A percentile compares a stretch with the other conserved stretches of the same genome.
Conservation (phyloP, 2,888 invertebrate genomes). For the Idaea biselata region DNA sequence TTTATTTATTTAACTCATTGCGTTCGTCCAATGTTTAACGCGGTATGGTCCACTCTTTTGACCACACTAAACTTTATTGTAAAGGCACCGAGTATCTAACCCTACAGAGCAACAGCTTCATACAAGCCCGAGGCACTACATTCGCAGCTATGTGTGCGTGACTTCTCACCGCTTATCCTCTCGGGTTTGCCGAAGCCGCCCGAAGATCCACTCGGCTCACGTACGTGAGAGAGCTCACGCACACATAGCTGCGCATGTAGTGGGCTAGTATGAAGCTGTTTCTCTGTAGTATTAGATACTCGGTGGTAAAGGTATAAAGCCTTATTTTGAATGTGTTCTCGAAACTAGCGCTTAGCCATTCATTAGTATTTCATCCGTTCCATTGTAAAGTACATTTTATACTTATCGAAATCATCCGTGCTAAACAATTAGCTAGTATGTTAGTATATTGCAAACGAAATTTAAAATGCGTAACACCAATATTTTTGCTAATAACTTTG, state of each 20-base stretch:
- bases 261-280: too few relatives aligned
- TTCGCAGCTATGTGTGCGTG: too few relatives aligned
- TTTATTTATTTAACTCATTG: constrained; percentile 47
- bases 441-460: constrained; percentile 40
- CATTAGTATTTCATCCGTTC: constrained; percentile 68
- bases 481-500: constrained; percentile 29
- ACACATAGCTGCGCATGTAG: too few relatives aligned
- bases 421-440: constrained; percentile 43
- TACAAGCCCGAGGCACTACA: too few relatives aligned
- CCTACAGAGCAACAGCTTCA: too few relatives aligned
- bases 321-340: constrained; percentile 47
- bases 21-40: constrained; percentile 47
- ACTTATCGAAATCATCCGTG: constrained; percentile 55
- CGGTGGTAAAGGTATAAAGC: constrained; percentile 31
- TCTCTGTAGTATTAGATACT: too few relatives aligned
- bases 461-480: constrained; percentile 50
- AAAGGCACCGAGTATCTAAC: too few relatives aligned
- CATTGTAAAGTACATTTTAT: constrained; percentile 61
- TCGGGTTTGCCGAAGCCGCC: too few relatives aligned
- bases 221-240: too few relatives aligned
- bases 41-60: constrained; percentile 57
- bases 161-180: too few relatives aligned
- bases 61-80: constrained; percentile 31
- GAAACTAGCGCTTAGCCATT: constrained; percentile 50
- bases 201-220: too few relatives aligned